phyloP scores from a whole-genome alignment of 1,140 invertebrate genomes.

The Adelges cooleyi region DNA sequence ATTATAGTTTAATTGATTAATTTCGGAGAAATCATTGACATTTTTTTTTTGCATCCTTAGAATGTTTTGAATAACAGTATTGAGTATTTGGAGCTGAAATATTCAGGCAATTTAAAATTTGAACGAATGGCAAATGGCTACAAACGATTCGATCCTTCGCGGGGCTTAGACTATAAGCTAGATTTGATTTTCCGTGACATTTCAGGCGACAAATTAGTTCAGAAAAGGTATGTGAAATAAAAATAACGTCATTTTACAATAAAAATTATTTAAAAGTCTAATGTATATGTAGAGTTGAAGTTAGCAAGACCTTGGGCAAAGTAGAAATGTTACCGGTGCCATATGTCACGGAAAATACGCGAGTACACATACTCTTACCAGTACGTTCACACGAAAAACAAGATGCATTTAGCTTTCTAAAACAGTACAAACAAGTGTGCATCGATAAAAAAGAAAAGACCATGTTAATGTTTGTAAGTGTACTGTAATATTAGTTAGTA shows the following conservation, averaged over 20 bases:
- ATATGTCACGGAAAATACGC: conserved; percentile 79
- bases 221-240: conserved; percentile 36
- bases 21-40: background rate
- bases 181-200: conserved; percentile 52
- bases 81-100: conserved; percentile 45
- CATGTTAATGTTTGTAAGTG: conserved; percentile 53
- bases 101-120: conserved; percentile 45
- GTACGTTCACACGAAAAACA: conserved; percentile 44
- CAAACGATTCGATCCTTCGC: conserved; percentile 68
- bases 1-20: no score
- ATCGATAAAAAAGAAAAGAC: conserved; percentile 67
- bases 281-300: conserved; percentile 44
- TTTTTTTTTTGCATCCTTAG: conserved; percentile 27
- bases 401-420: conserved; percentile 51
- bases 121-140: conserved; percentile 65
- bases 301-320: conserved; percentile 65
- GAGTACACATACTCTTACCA: conserved; percentile 63
- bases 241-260: no score
- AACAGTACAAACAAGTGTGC: conserved; percentile 54
- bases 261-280: background rate
- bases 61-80: conserved; percentile 46
- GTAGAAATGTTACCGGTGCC: conserved; percentile 76
- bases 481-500: no score
- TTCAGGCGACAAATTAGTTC: conserved; percentile 35
- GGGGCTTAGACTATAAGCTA: conserved; percentile 78